Percentiles rank a stretch among this genome's conserved stretches.
These are phyloP conservation scores for Podarcis cretensis DNA, from an alignment of 2,113 vertebrate species.

Conservation along the genomic window DNA sequence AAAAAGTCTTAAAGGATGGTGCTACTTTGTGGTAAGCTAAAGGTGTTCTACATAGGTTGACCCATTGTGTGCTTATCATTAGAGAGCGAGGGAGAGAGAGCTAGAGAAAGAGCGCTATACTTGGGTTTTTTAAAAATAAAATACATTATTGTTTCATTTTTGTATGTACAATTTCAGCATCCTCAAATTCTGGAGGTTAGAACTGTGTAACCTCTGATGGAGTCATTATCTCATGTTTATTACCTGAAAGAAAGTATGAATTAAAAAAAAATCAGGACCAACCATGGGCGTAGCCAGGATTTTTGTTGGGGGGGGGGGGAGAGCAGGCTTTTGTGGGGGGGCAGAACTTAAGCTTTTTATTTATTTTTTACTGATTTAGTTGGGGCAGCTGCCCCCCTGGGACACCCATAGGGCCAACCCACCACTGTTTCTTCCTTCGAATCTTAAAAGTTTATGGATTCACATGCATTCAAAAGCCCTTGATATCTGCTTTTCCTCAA, in stretches of 20 bases:
- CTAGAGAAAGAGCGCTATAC: too few species aligned
- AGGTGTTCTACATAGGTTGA: neutral
- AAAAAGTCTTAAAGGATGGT: neutral
- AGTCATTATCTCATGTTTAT: neutral
- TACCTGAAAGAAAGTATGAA: neutral
- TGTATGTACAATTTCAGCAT: neutral
- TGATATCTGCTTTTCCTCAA: neutral
- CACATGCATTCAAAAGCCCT: slow-evolving; percentile 17
- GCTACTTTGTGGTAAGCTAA: neutral
- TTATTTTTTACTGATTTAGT: too few species aligned
- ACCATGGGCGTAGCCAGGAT: too few species aligned
- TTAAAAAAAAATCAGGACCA: neutral
- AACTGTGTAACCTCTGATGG: neutral
- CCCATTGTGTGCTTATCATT: neutral
- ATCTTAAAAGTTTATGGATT: slow-evolving; percentile 37
- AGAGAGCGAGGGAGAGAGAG: too few species aligned
- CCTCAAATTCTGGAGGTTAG: neutral
- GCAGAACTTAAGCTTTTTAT: too few species aligned
- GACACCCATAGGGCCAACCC: too few species aligned
- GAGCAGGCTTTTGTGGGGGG: too few species aligned
- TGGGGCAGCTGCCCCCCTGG: too few species aligned
- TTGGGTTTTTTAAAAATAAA: neutral
- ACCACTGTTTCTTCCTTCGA: slow-evolving; percentile 33
- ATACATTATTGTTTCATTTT: neutral
- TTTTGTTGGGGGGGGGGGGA: too few species aligned